These are phyloP conservation scores for Callospermophilus lateralis DNA, from an alignment of 2,113 vertebrate genomes.

Conservation along the genomic window DNA sequence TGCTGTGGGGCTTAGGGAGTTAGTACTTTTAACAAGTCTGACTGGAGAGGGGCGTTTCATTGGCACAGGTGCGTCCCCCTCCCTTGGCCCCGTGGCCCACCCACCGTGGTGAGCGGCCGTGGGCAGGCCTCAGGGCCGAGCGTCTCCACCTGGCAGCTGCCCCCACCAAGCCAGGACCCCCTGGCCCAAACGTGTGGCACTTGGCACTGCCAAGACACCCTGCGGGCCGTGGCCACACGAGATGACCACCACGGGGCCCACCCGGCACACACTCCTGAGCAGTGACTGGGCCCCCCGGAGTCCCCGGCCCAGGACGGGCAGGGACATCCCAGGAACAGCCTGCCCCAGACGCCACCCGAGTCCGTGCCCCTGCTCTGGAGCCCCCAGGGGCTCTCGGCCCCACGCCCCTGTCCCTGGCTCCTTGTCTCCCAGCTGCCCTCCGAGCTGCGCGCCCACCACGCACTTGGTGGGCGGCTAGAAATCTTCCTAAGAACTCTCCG, in stretches of 20 bases:
- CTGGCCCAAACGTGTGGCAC: no score
- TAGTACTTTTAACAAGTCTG: conserved; percentile 84
- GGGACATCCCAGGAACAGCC: background rate
- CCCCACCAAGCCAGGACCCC: background rate
- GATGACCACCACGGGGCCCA: accelerated
- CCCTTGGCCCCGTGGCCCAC: background rate
- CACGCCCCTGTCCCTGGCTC: background rate
- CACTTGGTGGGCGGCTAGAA: background rate
- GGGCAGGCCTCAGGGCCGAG: background rate
- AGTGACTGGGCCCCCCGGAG: accelerated
- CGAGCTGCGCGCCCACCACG: background rate
- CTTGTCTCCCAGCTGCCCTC: background rate
- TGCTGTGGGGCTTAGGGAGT: conserved; percentile 84
- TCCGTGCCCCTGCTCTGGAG: accelerated
- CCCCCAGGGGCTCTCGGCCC: no score
- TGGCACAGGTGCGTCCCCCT: conserved; percentile 82
- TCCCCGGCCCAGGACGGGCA: background rate
- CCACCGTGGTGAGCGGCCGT: accelerated
- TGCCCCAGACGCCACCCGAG: background rate
- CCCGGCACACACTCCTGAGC: no score
- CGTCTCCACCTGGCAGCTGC: background rate
- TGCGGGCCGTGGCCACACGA: background rate
- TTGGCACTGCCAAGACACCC: background rate
- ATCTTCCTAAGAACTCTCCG: background rate
- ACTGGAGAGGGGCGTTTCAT: conserved; percentile 83